phyloP scores from a whole-genome alignment of 37 sponge, comb jelly and placozoan species.

The Aphrocallistes beatrix region DNA sequence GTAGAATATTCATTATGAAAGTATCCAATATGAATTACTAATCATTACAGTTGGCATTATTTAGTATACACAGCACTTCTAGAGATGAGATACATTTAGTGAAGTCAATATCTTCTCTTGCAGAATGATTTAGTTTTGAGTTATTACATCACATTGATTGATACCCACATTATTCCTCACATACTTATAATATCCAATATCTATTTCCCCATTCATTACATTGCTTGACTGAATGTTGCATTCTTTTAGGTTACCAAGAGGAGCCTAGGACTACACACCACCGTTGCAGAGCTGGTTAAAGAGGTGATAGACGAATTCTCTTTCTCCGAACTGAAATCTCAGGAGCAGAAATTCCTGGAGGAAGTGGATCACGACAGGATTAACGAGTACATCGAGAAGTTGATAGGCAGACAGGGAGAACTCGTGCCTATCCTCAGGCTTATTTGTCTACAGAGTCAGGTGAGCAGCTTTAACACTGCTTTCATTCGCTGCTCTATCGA shows the following conservation, averaged over 20 bases:
- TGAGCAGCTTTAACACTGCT: not conserved
- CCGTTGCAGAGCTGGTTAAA: constrained; percentile 73
- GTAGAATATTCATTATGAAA: too few relatives aligned
- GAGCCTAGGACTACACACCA: constrained; percentile 34
- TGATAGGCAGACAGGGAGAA: constrained; percentile 17
- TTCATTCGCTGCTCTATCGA: too few relatives aligned
- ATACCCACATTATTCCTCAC: not conserved
- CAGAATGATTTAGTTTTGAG: too few relatives aligned
- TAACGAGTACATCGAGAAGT: constrained; percentile 35
- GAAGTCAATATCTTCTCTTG: too few relatives aligned
- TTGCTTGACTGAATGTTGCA: not conserved
- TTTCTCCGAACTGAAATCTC: constrained; percentile 48
- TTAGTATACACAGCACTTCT: too few relatives aligned
- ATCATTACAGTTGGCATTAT: too few relatives aligned
- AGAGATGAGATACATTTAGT: too few relatives aligned
- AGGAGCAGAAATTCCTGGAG: constrained; percentile 42
- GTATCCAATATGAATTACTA: too few relatives aligned
- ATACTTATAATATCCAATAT: not conserved
- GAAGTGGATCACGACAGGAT: constrained; percentile 38
- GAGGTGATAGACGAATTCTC: constrained; percentile 34
- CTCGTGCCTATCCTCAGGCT: constrained; percentile 46
- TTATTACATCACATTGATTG: too few relatives aligned
- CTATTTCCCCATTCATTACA: not conserved
- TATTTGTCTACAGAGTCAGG: constrained; percentile 82
- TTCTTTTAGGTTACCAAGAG: constrained; percentile 20